Evolutionary conservation across 53 echinoderm and acorn worm species (phyloP).

Genomic region (Henricia sp.): DNA sequence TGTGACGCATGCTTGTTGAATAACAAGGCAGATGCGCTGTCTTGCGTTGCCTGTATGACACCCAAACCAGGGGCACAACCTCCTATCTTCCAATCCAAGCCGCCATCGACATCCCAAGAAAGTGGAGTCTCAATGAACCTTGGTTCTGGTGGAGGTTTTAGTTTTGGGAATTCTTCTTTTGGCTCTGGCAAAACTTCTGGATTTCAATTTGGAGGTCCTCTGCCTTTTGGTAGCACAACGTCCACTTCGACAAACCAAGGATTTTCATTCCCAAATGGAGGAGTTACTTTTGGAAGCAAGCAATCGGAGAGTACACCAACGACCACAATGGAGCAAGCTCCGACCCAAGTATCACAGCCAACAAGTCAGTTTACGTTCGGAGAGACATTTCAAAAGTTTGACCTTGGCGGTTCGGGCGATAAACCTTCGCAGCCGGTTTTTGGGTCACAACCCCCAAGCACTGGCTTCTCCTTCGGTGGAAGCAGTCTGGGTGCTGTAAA

Average conservation of each 20-base stretch:
- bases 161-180: slow-evolving; percentile 10
- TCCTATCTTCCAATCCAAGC: not conserved
- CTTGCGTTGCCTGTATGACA: slow-evolving; percentile 76
- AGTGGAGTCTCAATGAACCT: not conserved
- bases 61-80: slow-evolving; percentile 72
- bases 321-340: not conserved
- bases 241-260: not conserved
- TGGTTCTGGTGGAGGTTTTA: slow-evolving; percentile 9
- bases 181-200: not conserved
- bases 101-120: not conserved
- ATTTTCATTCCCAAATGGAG: not conserved
- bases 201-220: slow-evolving; percentile 5
- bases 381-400: slow-evolving; percentile 66
- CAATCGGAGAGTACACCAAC: not conserved
- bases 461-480: slow-evolving; percentile 20
- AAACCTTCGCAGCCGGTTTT: not conserved
- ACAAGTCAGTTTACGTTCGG: slow-evolving; percentile 66
- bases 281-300: slow-evolving; percentile 5
- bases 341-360: not conserved
- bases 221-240: not conserved
- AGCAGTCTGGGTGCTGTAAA: not conserved
- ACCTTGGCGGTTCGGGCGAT: slow-evolving; percentile 56
- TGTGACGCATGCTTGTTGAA: slow-evolving; percentile 71
- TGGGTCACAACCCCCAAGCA: not conserved
- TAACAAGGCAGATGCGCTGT: slow-evolving; percentile 45